Base-by-base conservation (phyloP, 2,888 invertebrate genomes). In the Napeogenes inachia region DNA sequence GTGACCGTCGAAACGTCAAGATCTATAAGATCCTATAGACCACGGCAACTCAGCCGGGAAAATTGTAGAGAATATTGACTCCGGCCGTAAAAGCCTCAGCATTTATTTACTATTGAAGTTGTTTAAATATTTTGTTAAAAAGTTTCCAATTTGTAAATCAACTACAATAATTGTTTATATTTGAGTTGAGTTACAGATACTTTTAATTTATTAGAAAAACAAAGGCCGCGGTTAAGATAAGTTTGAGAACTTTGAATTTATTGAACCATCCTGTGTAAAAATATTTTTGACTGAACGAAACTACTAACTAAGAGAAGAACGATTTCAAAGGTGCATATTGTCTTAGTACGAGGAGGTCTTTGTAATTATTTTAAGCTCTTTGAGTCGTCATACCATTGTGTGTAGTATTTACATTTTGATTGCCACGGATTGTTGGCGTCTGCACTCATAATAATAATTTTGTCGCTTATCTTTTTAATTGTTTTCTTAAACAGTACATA, bases 401-500 rank as follows among this genome's bases (percentile, higher is more conserved):
- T 69, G 64, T 61, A 59, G 68, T 71, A 82, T 87, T 86, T 84
- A 82, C 85, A 86, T 86, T 84, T 87, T 87, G 87, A 21, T 21
- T 21, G 21, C 74, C 68, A 74, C 70, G 70, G 63, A 69, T 21
- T 21, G 65, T 70, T 83, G 81, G 81, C 83, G 70, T 76, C 71
- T 74, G 75, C 73, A 74, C 73, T 75, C 68, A 60, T 70, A 69
- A 71, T 72, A 71, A 71, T 72, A 71, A 70, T 68, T 72, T 62
- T 70, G 74, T 59, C 59, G 47, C n/a, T 50, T 30, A 8, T 2
- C 8, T 30, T 30, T 50, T 50, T 50, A 10, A 30, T 30, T 21
- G 50, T 30, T 50, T 50, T 50, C 50, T 50, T 50, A 50, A 13
- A 47, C n/a, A 47, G n/a, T 47, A n/a, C 12, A 47, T 21, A 21